A percentile compares a stretch with the other conserved stretches of the same genome.
Conservation (phyloP, 2,797 vertebrate species). For the Enoplosus armatus region DNA sequence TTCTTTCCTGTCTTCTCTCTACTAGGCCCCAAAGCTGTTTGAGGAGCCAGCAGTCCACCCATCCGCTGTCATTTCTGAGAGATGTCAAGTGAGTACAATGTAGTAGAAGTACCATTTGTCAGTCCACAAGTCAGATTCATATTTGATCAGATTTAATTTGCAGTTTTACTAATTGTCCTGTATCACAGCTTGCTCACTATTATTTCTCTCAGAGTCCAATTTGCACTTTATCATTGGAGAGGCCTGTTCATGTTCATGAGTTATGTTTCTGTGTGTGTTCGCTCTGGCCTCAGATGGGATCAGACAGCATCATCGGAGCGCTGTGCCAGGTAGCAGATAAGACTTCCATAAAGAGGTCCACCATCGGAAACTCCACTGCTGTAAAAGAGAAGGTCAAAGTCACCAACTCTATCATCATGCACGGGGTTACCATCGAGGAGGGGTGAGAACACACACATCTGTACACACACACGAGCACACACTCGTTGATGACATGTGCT, state of each 20-base stretch:
- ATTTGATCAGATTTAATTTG: not conserved
- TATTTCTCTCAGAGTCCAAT: not conserved
- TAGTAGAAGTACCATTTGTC: not conserved
- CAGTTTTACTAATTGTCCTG: not conserved
- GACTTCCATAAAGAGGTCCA: slow-evolving; percentile 93
- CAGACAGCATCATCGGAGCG: slow-evolving; percentile 93
- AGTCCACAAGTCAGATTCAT: not conserved
- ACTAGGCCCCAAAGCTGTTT: slow-evolving; percentile 91
- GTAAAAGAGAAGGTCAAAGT: slow-evolving; percentile 94
- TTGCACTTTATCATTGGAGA: not conserved
- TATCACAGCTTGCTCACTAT: not conserved
- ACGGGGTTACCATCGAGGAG: slow-evolving; percentile 95
- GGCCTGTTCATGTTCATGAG: not conserved
- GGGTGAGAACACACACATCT: slow-evolving; percentile 86
- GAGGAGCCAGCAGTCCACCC: slow-evolving; percentile 92
- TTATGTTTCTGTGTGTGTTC: slow-evolving; percentile 2
- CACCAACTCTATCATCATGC: slow-evolving; percentile 97
- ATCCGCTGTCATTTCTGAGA: slow-evolving; percentile 90
- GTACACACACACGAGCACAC: slow-evolving; percentile 24
- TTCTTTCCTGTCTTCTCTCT: slow-evolving; percentile 4
- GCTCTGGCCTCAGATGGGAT: slow-evolving; percentile 86
- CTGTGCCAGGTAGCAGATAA: slow-evolving; percentile 93
- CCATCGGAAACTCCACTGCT: slow-evolving; percentile 88
- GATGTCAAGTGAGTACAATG: slow-evolving; percentile 86
- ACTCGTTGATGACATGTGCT: slow-evolving; percentile 27